Base-by-base conservation (phyloP, 2,113 vertebrate species). In the Monarcha castaneiventris region DNA sequence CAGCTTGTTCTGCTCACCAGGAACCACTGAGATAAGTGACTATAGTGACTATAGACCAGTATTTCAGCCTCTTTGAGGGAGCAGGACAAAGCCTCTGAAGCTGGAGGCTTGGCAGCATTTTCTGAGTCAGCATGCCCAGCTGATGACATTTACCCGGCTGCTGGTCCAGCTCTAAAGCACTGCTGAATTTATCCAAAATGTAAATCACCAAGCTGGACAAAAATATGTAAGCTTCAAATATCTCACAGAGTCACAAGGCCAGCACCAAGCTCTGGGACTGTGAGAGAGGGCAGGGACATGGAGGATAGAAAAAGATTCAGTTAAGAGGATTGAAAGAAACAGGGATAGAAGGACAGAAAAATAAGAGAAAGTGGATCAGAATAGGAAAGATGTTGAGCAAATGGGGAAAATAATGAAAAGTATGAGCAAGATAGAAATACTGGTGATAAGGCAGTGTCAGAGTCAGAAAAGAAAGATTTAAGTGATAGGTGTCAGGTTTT, bases 141-240 rank as follows among this genome's bases (percentile, higher is more conserved):
- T 85, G 87, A 91, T 85, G 27, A 90, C 67, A 85, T 85, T 95
- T 96, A 87, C 43, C n/a, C 11, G 8, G 19, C 84, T 92, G 55
- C 48, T 95, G 67, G 72, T 18, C 71, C 46, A 87, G 23, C 44
- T 71, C 43, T 73, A 83, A 88, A 54, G 17, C 33, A 67, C 33
- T 85, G 67, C 63, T 77, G 59, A 91, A 62, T 84, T 91, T 91
- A 76, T 78, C 72, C 55, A 85, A 74, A 91, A 87, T 30, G 33
- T 83, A 94, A 89, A 67, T 80, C 3, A 1, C 51, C 72, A 91
- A 67, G 66, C 54, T 83, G 44, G 62, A 79, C 44, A 73, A 64
- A 95, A 82, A 73, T 37, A 43, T 49, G n/a, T 37, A 68, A 58
- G 30, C 63, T 91, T 93, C 59, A 86, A 55, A 63, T 43, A 83